Evolutionary conservation across 1,140 invertebrate species (phyloP), one percentile per base, ranked within the genome.

Genomic region (Zaprionus africanus): DNA sequence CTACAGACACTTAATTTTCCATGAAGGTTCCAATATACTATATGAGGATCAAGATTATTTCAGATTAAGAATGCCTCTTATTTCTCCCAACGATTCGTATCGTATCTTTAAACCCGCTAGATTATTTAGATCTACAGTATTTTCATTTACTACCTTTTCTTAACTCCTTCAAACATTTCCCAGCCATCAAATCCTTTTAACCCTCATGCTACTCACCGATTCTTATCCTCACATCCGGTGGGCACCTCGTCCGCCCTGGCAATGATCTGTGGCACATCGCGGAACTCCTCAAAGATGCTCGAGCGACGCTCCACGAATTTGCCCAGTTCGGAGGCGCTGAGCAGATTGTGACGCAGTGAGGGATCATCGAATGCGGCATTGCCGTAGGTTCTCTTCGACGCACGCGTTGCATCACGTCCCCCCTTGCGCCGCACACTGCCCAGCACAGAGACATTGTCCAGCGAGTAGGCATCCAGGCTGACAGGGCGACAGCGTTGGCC

Each of bases 341-440:
- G 54, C 0, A 81, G 46, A 70, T 93, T 93, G 57, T 92, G 91
- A 1, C 91, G 62, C 51, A 93, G 61, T n/a, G 90, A 85, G 12
- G 97, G 96, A 93, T 98, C 97, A 92, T 98, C 97, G 92, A 98
- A 98, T n/a, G 96, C 97, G 17, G 96, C 96, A 93, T 98, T 98
- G 36, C 97, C 96, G 85, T 98, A 98, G 53, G 97, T 97, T 31
- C 97, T 93, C 88, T 97, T 98, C n/a, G 97, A 98, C n/a, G 95
- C 94, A 60, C 97, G 94, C 15, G 93, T 63, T 9, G 41, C 41
- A 11, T 94, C 94, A 53, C 95, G 95, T 7, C 84, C 95, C 90
- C 84, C 95, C 90, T 97, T 96, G 65, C 96, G 94, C 31, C 96
- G 94, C 7, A 96, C 95, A 68, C 95, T 96, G 78, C 96, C 96